Conservation (phyloP, 2,797 vertebrate species). For the Cyprinella venusta region DNA sequence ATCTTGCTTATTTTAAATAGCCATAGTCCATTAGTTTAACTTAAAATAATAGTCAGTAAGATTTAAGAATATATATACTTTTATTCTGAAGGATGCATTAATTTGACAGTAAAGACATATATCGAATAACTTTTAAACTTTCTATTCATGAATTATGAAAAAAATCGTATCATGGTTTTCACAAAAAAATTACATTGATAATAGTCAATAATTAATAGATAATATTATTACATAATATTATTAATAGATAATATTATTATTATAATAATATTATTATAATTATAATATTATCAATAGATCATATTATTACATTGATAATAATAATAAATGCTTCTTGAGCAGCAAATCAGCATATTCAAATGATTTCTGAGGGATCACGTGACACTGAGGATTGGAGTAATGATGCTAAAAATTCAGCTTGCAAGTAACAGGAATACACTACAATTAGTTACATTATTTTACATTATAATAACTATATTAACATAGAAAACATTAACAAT, state of each 20-base stretch:
- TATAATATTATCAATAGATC: too few relatives aligned
- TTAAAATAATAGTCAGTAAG: not conserved
- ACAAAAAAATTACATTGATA: not conserved
- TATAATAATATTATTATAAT: too few relatives aligned
- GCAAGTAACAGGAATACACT: not conserved
- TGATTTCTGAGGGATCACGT: not conserved
- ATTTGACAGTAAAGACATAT: too few relatives aligned
- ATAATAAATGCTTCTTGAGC: not conserved
- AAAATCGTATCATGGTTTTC: not conserved
- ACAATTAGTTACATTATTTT: not conserved
- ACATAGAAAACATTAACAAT: not conserved
- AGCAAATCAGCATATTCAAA: not conserved
- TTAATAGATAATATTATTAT: too few relatives aligned
- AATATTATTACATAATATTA: too few relatives aligned
- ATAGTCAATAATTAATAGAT: too few relatives aligned
- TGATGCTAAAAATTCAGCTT: not conserved
- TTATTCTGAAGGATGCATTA: not conserved
- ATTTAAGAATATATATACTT: not conserved
- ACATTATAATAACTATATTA: too few relatives aligned
- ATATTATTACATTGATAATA: not conserved
- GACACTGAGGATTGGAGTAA: not conserved
- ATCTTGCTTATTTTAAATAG: not conserved
- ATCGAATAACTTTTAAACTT: not conserved
- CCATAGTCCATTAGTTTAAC: not conserved
- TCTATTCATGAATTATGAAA: not conserved